These are phyloP conservation scores for Propithecus coquereli DNA, from an alignment of 2,113 vertebrate genomes.

Conservation along the genomic window DNA sequence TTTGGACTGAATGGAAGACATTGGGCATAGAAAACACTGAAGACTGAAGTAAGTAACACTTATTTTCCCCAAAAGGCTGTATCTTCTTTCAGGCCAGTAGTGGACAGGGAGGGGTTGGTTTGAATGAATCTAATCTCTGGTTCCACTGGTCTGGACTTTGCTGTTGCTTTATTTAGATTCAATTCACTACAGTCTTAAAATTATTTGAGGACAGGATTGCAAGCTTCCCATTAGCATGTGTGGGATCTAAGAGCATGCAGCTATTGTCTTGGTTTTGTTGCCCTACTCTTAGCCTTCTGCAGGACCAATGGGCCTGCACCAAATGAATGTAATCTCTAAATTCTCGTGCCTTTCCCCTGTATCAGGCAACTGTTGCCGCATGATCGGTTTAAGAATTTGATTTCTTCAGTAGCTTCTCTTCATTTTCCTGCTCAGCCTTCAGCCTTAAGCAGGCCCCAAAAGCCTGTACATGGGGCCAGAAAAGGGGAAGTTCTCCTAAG, in stretches of 20 bases:
- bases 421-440: background rate
- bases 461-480: background rate
- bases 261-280: background rate
- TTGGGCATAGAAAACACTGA: background rate
- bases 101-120: background rate
- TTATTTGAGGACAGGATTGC: background rate
- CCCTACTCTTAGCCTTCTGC: background rate
- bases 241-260: background rate
- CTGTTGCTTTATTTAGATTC: background rate
- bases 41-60: background rate
- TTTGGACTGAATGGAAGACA: background rate
- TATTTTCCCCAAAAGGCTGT: background rate
- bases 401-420: background rate
- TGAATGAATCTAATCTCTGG: background rate
- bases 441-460: background rate
- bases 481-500: background rate
- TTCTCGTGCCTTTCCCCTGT: background rate
- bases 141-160: background rate
- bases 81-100: background rate
- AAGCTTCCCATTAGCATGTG: background rate
- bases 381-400: background rate
- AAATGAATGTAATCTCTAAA: background rate
- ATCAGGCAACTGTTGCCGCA: too few relatives aligned
- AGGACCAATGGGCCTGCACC: background rate
- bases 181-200: background rate